A percentile compares a stretch with the other conserved stretches of the same genome.
phyloP scores from a whole-genome alignment of 2,888 invertebrate genomes.

The Rhynchonema sp. region DNA sequence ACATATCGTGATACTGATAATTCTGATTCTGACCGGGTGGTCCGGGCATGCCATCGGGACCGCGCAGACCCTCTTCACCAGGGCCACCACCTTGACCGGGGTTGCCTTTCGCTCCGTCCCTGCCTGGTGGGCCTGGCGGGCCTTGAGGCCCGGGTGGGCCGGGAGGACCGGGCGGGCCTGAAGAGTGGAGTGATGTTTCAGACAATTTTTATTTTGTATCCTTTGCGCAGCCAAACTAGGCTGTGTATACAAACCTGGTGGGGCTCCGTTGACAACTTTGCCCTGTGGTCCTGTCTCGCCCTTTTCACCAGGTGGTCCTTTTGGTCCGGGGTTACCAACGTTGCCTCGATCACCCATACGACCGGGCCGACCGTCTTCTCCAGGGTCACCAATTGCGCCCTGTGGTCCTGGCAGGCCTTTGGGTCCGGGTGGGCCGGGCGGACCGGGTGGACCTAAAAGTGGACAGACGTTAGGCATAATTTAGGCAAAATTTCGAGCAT shows the following conservation, averaged over 20 bases:
- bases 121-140: constrained; percentile 19
- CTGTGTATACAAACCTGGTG: constrained; percentile 8
- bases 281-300: constrained; percentile 16
- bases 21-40: no score
- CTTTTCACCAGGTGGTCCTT: constrained; percentile 14
- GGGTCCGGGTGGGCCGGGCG: constrained; percentile 22
- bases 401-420: constrained; percentile 19
- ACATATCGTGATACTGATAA: no score
- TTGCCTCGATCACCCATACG: constrained; percentile 18
- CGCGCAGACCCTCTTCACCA: neutral
- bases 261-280: constrained; percentile 17
- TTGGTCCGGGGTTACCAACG: constrained; percentile 19
- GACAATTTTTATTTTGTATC: neutral
- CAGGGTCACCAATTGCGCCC: constrained; percentile 18
- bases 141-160: constrained; percentile 10
- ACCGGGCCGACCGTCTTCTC: constrained; percentile 10
- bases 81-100: constrained; percentile 11
- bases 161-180: constrained; percentile 15
- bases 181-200: no score
- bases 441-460: constrained; percentile 6
- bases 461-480: neutral
- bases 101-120: neutral
- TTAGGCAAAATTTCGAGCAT: constrained; percentile 1
- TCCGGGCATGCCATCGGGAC: constrained; percentile 3
- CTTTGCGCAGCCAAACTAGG: no score